Base-by-base conservation (phyloP, 2,888 invertebrate species). In the Leuctra nigra region DNA sequence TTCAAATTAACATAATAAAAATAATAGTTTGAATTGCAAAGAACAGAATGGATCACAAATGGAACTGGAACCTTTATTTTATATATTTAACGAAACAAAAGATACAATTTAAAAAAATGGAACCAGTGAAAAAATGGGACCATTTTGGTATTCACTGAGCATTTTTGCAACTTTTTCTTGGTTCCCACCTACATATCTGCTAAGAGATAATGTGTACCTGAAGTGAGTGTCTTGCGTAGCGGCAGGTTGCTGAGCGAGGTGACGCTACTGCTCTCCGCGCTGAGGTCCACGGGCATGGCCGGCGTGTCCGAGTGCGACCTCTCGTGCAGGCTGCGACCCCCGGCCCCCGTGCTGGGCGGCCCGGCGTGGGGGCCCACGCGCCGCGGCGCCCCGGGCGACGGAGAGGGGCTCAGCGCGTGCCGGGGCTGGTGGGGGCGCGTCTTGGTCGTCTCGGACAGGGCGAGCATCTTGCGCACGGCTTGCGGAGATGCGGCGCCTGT, bases 401-500 rank as follows among this genome's bases (percentile, higher is more conserved):
- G 76, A 62, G 79, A 77, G 64, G 77, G 71, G 29, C 39, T 53
- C 39, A 54, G 61, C 24, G 79, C 65, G 66, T 83, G 82, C 53
- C 90, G 81, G 1, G 93, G 91, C 69, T 92, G 91, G 68, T 91
- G 90, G 4, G 90, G 92, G 54, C 91, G 80, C 9, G 92, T 89
- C 73, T 93, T 93, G 53, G 84, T 86, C 13, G 87, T 87, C 69
- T 92, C 91, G 11, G 92, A 89, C 25, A 99, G 77, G 6, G 96
- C 87, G 64, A 99, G 77, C 70, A 99, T 82, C 72, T 99, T 99
- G 66, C 95, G 83, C 16, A 98, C 94, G 7, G 97, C 94, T 73
- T 97, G 96, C 18, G 98, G 98, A 13, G 96, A 96, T 38, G 95
- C 95, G 38, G 96, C 87, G 63, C 95, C 87, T 78, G 67, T n/a